Percentiles rank a stretch among this genome's conserved stretches.
Conservation (phyloP, 2,888 invertebrate species). For the Pharmacophagus antenor region DNA sequence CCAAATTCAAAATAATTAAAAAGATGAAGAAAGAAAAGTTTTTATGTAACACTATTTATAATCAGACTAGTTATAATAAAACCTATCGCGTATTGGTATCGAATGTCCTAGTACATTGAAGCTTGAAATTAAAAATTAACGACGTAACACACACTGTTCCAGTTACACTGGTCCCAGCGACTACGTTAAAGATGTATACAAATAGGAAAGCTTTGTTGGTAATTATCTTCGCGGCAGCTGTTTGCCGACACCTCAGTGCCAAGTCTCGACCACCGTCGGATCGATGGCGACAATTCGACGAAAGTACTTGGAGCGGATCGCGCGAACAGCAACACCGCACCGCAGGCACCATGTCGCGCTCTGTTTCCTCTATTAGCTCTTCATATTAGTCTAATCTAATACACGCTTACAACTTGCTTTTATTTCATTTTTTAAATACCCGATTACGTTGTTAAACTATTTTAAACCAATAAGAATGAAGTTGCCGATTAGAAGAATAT, state of each 20-base stretch:
- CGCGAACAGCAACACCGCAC: constrained; percentile 40
- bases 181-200: constrained; percentile 59
- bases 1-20: too few relatives aligned
- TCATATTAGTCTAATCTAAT: constrained; percentile 43
- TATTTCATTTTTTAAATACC: not conserved
- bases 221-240: constrained; percentile 74
- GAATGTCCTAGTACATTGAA: constrained; percentile 5
- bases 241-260: constrained; percentile 74
- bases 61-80: not conserved
- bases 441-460: not conserved
- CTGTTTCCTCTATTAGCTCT: constrained; percentile 50
- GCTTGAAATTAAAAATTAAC: constrained; percentile 22
- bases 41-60: too few relatives aligned
- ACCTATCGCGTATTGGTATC: not conserved
- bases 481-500: too few relatives aligned
- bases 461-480: too few relatives aligned
- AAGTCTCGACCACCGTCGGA: constrained; percentile 77
- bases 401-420: not conserved
- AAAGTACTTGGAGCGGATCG: constrained; percentile 53
- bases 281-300: constrained; percentile 68
- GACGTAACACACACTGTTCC: constrained; percentile 27
- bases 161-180: constrained; percentile 38
- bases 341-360: too few relatives aligned
- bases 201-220: constrained; percentile 72
- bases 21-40: too few relatives aligned